These are phyloP conservation scores for Sitodiplosis mosellana DNA, from an alignment of 1,140 invertebrate species.

Conservation along the genomic window DNA sequence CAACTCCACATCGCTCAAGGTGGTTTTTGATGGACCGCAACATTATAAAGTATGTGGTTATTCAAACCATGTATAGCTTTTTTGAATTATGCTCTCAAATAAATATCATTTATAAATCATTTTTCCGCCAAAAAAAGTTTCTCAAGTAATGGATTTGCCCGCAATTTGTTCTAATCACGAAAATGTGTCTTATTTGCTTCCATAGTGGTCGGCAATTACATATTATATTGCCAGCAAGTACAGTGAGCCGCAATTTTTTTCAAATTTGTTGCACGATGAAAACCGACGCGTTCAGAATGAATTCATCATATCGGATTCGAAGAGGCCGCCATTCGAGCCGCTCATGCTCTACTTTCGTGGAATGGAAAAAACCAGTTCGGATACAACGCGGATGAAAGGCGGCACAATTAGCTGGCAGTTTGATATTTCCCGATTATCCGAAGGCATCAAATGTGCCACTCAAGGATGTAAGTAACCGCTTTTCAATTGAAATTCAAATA, in stretches of 20 bases:
- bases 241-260: neutral
- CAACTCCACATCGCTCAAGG: constrained; percentile 4
- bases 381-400: neutral
- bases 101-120: neutral
- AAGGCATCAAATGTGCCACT: constrained; percentile 17
- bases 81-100: neutral
- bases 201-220: neutral
- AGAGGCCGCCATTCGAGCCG: constrained; percentile 17
- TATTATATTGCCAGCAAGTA: neutral
- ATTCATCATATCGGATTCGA: neutral
- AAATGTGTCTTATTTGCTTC: too few species aligned
- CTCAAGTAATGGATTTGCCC: too few species aligned
- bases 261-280: neutral
- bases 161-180: too few species aligned
- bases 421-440: constrained; percentile 10
- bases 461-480: constrained; percentile 18
- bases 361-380: constrained; percentile 10
- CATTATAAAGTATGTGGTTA: neutral
- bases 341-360: constrained; percentile 19
- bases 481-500: neutral
- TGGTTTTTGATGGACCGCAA: neutral
- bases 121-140: too few species aligned
- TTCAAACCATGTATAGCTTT: neutral
- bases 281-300: neutral
- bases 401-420: too few species aligned